Percentiles rank a stretch among this genome's conserved stretches.
These are phyloP conservation scores for Cyprinodon brontotheroides DNA, from an alignment of 2,113 vertebrate genomes.

Conservation along the genomic window DNA sequence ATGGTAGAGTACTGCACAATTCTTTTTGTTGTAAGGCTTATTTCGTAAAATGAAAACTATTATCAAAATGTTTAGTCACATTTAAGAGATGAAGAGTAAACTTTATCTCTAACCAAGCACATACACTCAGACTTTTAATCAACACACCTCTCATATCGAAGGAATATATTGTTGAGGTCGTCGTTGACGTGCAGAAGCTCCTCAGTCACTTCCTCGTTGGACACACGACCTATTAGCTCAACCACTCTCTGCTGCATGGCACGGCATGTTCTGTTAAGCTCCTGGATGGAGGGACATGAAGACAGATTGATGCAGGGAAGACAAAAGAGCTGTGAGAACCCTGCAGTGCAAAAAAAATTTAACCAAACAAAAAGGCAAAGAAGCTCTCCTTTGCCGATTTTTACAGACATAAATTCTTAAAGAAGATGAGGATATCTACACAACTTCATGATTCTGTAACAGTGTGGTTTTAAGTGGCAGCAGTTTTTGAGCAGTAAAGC, in stretches of 20 bases:
- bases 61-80: not conserved
- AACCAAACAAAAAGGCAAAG: not conserved
- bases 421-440: not conserved
- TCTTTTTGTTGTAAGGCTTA: conserved; percentile 1
- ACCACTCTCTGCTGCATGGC: conserved; percentile 97
- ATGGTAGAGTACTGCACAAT: not conserved
- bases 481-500: not conserved
- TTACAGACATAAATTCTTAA: not conserved
- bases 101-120: no score
- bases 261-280: conserved; percentile 96
- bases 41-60: not conserved
- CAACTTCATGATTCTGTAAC: not conserved
- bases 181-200: conserved; percentile 96
- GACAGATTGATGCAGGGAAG: not conserved
- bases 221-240: conserved; percentile 94
- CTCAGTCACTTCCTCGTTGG: conserved; percentile 96
- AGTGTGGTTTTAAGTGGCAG: conserved; percentile 18
- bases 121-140: no score
- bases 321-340: not conserved
- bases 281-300: conserved; percentile 62
- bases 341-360: not conserved
- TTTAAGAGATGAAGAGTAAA: not conserved
- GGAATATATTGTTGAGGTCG: conserved; percentile 97
- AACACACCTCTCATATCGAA: conserved; percentile 90
- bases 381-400: not conserved